These are phyloP conservation scores for Drosophila limbata DNA, from an alignment of 2,888 invertebrate genomes.

Conservation along the genomic window DNA sequence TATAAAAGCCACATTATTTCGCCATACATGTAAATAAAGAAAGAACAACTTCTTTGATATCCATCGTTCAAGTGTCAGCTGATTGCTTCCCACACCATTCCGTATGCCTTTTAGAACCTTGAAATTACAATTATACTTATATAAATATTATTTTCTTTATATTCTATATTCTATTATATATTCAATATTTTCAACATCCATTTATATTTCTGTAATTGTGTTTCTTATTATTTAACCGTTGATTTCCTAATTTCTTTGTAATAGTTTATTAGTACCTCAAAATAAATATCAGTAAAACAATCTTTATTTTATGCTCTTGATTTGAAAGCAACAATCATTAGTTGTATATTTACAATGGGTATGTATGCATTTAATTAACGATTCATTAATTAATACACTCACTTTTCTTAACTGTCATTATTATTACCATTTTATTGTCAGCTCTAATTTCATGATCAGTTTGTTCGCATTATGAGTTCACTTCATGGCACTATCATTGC, in stretches of 20 bases:
- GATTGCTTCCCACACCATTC: conserved; percentile 86
- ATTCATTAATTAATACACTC: conserved; percentile 3
- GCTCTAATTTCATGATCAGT: conserved; percentile 38
- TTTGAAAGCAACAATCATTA: conserved; percentile 68
- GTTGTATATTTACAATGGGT: conserved; percentile 62
- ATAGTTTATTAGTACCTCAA: conserved; percentile 34
- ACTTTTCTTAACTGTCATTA: conserved; percentile 19
- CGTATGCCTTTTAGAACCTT: conserved; percentile 85
- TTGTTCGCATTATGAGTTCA: conserved; percentile 63
- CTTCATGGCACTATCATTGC: conserved; percentile 81
- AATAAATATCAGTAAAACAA: conserved; percentile 49
- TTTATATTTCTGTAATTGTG: neutral
- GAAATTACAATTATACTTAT: conserved; percentile 69
- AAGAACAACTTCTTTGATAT: conserved; percentile 58
- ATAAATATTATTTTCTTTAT: conserved; percentile 55
- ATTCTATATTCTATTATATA: conserved; percentile 12
- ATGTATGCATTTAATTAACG: conserved; percentile 42
- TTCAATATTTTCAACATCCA: conserved; percentile 25
- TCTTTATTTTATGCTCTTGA: conserved; percentile 21
- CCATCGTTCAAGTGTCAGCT: conserved; percentile 85
- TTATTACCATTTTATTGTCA: conserved; percentile 1
- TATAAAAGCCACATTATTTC: conserved; percentile 62
- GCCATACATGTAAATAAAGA: conserved; percentile 49
- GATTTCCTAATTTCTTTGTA: conserved; percentile 36
- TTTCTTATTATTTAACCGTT: neutral